These are phyloP conservation scores for Diarsia mendica DNA, from an alignment of 2,888 invertebrate species.

Conservation along the genomic window DNA sequence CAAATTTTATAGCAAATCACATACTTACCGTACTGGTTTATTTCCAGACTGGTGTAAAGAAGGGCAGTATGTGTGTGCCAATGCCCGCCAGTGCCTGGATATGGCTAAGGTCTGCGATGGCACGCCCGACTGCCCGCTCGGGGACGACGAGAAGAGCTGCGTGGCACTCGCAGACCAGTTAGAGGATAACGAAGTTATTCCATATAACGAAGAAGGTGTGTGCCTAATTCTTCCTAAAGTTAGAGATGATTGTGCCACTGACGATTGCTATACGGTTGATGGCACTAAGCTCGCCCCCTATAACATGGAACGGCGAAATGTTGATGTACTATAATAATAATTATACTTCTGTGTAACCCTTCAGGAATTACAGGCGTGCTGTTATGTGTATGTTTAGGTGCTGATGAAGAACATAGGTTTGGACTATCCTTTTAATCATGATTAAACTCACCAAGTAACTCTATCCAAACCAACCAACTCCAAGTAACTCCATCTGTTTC, in stretches of 20 bases:
- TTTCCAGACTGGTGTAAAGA: conserved; percentile 93
- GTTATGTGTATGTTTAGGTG: no score
- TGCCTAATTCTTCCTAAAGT: not conserved
- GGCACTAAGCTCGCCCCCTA: no score
- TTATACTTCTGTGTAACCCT: no score
- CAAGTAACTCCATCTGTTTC: no score
- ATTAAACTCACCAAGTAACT: not conserved
- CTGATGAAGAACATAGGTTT: no score
- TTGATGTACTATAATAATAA: no score
- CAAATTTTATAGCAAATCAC: not conserved
- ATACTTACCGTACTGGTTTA: not conserved
- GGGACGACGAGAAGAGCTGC: conserved; percentile 94
- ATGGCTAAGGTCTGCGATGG: conserved; percentile 93
- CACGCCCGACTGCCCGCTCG: conserved; percentile 92
- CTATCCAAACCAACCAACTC: no score
- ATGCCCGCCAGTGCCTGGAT: conserved; percentile 92
- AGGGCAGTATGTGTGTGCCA: conserved; percentile 93
- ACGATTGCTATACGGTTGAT: not conserved
- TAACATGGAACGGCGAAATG: no score
- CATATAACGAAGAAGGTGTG: conserved; percentile 91
- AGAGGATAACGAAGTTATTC: conserved; percentile 90
- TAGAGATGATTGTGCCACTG: not conserved
- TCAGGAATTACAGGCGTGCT: no score
- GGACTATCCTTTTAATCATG: not conserved
- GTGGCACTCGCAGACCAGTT: conserved; percentile 91